Percentiles rank a stretch among this genome's conserved stretches.
phyloP scores from a whole-genome alignment of 2,797 vertebrate species.

The Poecilia wingei region DNA sequence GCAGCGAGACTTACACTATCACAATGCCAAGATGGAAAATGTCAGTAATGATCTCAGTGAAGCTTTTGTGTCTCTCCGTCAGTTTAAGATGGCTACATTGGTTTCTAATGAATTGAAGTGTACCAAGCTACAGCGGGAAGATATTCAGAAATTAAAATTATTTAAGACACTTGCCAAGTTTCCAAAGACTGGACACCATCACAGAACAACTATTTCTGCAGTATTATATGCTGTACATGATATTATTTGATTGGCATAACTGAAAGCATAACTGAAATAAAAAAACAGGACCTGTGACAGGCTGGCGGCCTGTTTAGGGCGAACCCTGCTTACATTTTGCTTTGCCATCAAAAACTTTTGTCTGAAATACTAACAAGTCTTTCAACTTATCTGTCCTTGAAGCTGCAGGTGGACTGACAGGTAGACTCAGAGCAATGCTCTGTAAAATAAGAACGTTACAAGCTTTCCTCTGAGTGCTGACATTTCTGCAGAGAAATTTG shows the following conservation, averaged over 20 bases:
- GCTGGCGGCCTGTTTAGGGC: too few species aligned
- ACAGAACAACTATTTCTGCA: background rate
- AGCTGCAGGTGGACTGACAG: background rate
- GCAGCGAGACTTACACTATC: background rate
- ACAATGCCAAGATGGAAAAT: background rate
- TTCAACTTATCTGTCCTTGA: background rate
- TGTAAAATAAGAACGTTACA: background rate
- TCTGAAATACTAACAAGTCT: background rate
- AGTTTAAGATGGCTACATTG: background rate
- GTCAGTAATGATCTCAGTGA: constrained; percentile 57
- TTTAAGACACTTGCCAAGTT: background rate
- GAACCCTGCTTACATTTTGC: background rate
- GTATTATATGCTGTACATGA: background rate
- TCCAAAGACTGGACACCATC: background rate
- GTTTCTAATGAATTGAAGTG: background rate
- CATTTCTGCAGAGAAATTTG: constrained; percentile 57
- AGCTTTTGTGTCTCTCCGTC: background rate
- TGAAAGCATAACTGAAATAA: background rate
- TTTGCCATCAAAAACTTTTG: background rate
- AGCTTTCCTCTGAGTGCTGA: constrained; percentile 38
- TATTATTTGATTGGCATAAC: background rate
- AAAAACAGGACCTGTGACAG: background rate
- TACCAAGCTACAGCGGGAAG: background rate
- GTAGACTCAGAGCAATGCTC: background rate
- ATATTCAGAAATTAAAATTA: background rate